Evolutionary conservation across 2,888 invertebrate genomes (phyloP), one percentile per base, ranked within the genome.

Genomic region (Gortyna flavago): DNA sequence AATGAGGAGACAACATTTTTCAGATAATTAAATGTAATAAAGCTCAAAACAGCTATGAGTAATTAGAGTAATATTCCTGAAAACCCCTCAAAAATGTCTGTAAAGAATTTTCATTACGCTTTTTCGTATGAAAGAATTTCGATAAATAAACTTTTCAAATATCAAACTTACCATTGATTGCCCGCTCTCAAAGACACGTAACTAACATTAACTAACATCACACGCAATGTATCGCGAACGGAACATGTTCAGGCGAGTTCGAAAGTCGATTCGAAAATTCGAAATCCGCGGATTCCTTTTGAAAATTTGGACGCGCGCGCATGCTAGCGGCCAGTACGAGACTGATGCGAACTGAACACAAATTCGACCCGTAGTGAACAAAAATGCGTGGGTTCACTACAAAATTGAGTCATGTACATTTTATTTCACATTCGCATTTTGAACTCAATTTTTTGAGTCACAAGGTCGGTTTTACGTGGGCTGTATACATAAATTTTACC

Each of bases 381-480:
- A 91, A 94, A 94, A 93, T 91, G 95, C 95, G 95, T 95, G 95
- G 94, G 94, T 89, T 93, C 86, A 89, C 89, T 88, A 90, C 88
- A 88, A 89, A 89, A 92, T 92, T 92, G 90, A 92, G 92, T 93
- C 91, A 93, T 91, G 88, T 84, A 89, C 89, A 87, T 83, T 85
- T 85, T 80, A 88, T 88, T 80, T 85, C 81, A 85, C 82, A 88
- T 89, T 76, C 81, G 85, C 81, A 91, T 87, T 90, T 89, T 89
- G 85, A 88, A 92, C 93, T 91, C 91, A 92, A 89, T 85, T 76
- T 54, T 81, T 81, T 75, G 57, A 6, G 1, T 0, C 4, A 77
- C 90, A 92, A 92, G 90, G 89, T 79, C n/a, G 75, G 84, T 77
- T 89, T 90, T 88, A 59, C 81, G n/a, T 51, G 41, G 44, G 8